Conservation (phyloP, 2,888 invertebrate species). For the Augochlorella aurata region DNA sequence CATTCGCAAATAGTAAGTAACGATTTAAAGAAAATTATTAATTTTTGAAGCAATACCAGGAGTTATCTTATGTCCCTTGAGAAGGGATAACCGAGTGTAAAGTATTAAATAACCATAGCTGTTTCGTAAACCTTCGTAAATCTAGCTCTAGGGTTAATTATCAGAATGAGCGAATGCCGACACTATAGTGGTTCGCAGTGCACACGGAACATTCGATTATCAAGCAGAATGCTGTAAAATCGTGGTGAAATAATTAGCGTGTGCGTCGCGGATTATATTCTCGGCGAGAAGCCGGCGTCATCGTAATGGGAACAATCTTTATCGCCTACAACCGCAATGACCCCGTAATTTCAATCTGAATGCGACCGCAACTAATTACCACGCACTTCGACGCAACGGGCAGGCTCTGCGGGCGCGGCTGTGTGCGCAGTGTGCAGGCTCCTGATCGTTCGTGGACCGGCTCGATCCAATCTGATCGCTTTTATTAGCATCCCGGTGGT, state of each 20-base stretch:
- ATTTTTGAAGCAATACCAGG: too few relatives aligned
- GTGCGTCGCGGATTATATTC: background rate
- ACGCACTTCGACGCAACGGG: constrained; percentile 19
- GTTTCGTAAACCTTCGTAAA: too few relatives aligned
- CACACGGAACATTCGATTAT: background rate
- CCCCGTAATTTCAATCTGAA: constrained; percentile 50
- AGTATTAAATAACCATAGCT: too few relatives aligned
- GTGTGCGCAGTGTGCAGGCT: background rate
- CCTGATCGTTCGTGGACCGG: background rate
- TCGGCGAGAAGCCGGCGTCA: background rate
- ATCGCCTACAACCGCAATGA: constrained; percentile 40
- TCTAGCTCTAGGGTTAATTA: too few relatives aligned
- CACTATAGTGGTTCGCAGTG: background rate
- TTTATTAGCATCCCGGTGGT: constrained; percentile 47
- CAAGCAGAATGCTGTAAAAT: background rate
- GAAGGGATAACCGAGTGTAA: too few relatives aligned
- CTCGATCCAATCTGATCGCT: constrained; percentile 36
- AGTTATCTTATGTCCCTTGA: too few relatives aligned
- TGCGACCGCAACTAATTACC: constrained; percentile 54
- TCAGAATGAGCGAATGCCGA: too few relatives aligned
- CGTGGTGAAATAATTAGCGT: background rate
- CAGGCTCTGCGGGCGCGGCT: background rate
- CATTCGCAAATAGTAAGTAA: too few relatives aligned
- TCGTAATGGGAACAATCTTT: constrained; percentile 30
- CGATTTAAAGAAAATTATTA: too few relatives aligned